Evolutionary conservation across 2,888 invertebrate species (phyloP), one percentile per base, ranked within the genome.

Genomic region (Dicranocentrus wangi): DNA sequence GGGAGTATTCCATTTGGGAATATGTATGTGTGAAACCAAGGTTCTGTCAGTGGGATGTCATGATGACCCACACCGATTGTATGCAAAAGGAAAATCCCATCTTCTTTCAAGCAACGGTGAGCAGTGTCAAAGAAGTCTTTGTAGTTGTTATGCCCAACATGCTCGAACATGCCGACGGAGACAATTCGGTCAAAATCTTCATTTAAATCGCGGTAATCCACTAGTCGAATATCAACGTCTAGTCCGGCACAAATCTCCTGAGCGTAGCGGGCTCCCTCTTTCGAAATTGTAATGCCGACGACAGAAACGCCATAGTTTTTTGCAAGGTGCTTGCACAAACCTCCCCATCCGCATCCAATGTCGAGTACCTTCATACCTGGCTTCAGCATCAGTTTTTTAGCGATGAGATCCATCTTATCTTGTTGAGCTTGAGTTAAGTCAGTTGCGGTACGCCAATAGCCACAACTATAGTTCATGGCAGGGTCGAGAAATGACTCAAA

Each of bases 281-380:
- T 65, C 1, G 84, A 84, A 43, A 86, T 80, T 1, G 86, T 85
- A 2, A 76, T 65, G 19, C 85, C 86, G n/a, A 85, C 84, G 7
- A 83, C 83, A 10, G 68, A 17, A 5, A 86, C 86, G n/a, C 81
- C 65, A 47, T 86, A 83, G 32, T 84, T 81, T 58, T 80, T 58
- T 1, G 85, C 85, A 15, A 86, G 51, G 68, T 84, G 79, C 21
- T 84, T 71, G 39, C 75, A 71, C 2, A 86, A 73, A 0, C 85
- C 83, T 7, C 85, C 86, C 85, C 85, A 86, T 0, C 86, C 85
- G 60, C 85, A 86, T 0, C 86, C 84, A 70, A 85, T 77, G 75
- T 86, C 85, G 0, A 86, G 69, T 25, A 85, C 84, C 15, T 68
- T 69, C 85, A 86, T 85, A 43, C 86, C 86, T 2, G 86, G 86